Percentiles rank a stretch among this genome's conserved stretches.
Evolutionary conservation across 2,113 vertebrate genomes (phyloP).

Genomic region (Limnothrissa miodon): DNA sequence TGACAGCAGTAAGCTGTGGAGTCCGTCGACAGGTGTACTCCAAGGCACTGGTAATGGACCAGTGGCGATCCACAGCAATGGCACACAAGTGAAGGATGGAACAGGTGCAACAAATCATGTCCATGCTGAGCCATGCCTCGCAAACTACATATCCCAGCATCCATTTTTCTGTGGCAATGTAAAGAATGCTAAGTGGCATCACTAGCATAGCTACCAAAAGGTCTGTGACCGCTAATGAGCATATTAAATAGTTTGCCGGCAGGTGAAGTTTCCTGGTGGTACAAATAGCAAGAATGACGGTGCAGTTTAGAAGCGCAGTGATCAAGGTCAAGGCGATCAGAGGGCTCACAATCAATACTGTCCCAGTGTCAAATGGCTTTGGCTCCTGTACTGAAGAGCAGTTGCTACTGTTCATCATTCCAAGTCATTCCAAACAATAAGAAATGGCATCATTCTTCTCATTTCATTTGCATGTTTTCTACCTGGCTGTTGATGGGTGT

Average conservation of each 20-base stretch:
- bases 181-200: slow-evolving; percentile 81
- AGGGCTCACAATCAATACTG: slow-evolving; percentile 71
- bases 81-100: slow-evolving; percentile 82
- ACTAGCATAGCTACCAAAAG: slow-evolving; percentile 78
- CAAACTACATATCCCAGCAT: slow-evolving; percentile 73
- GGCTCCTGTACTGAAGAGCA: background rate
- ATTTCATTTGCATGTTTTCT: background rate
- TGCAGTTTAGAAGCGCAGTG: slow-evolving; percentile 75
- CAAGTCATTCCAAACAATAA: background rate
- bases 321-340: slow-evolving; percentile 72
- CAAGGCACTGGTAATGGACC: slow-evolving; percentile 77
- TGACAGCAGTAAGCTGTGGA: slow-evolving; percentile 63
- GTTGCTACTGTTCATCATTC: slow-evolving; percentile 10
- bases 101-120: slow-evolving; percentile 81
- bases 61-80: slow-evolving; percentile 80
- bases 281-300: slow-evolving; percentile 77
- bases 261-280: slow-evolving; percentile 82
- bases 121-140: slow-evolving; percentile 76
- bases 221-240: slow-evolving; percentile 79
- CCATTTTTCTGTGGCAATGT: slow-evolving; percentile 77
- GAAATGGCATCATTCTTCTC: background rate
- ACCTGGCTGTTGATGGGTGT: background rate
- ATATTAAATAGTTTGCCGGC: slow-evolving; percentile 81
- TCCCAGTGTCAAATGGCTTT: slow-evolving; percentile 52
- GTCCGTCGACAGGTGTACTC: slow-evolving; percentile 78